Evolutionary conservation across 2,113 vertebrate genomes (phyloP).

Genomic region (Ciconia maguari): DNA sequence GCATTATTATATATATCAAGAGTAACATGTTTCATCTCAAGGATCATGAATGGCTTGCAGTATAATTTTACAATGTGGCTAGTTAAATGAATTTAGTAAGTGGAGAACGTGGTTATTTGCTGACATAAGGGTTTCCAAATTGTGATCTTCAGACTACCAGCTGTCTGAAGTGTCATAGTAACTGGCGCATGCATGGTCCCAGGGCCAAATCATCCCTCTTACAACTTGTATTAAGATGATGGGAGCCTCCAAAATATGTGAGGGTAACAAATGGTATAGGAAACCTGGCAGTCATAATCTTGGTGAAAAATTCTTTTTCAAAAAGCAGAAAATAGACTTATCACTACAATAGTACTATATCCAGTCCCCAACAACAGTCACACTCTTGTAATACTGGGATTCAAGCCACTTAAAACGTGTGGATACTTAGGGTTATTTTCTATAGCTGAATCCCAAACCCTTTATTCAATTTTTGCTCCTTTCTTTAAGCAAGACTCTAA

Average conservation of each 20-base stretch:
- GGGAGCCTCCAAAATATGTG: not conserved
- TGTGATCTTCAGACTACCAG: not conserved
- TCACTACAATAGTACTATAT: not conserved
- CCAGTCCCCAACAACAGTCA: not conserved
- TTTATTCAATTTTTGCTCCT: not conserved
- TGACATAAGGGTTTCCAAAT: not conserved
- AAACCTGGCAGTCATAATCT: not conserved
- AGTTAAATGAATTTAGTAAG: not conserved
- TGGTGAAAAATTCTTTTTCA: not conserved
- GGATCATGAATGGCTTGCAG: not conserved
- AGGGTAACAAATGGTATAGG: not conserved
- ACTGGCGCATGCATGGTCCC: not conserved
- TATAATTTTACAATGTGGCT: not conserved
- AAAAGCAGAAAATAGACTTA: not conserved
- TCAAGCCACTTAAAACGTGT: not conserved
- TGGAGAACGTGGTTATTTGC: not conserved
- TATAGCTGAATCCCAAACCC: not conserved
- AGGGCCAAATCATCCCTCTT: not conserved
- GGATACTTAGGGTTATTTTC: not conserved
- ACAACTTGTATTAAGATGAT: not conserved
- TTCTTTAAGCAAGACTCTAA: not conserved
- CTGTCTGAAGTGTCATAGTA: not conserved
- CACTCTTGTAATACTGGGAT: not conserved
- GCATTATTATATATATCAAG: not conserved
- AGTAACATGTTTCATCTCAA: slow-evolving; percentile 23